These are phyloP conservation scores for Perca schrenkii DNA, from an alignment of 2,113 vertebrate species.

Conservation along the genomic window DNA sequence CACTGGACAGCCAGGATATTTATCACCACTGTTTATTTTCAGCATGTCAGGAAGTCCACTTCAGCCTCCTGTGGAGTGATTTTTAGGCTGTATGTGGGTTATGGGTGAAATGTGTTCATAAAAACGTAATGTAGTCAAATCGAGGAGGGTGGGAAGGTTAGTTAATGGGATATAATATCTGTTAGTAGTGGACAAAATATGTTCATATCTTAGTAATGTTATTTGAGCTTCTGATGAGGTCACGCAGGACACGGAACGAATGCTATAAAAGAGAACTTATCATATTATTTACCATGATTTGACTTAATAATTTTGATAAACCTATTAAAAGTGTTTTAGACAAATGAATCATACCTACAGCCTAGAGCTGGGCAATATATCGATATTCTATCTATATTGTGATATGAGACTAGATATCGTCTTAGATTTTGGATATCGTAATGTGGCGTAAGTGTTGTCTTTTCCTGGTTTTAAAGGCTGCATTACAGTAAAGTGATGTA, in stretches of 20 bases:
- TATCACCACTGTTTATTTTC: constrained; percentile 56
- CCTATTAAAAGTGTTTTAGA: too few species aligned
- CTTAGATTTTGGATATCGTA: too few species aligned
- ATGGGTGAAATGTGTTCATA: not conserved
- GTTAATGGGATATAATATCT: too few species aligned
- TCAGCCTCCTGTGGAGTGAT: not conserved
- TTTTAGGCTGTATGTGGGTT: not conserved
- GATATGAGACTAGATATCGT: too few species aligned
- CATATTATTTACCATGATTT: not conserved
- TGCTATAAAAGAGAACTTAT: not conserved
- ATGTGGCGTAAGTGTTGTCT: too few species aligned
- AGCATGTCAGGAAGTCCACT: constrained; percentile 20
- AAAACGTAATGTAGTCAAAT: not conserved
- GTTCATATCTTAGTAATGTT: not conserved
- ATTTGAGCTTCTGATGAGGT: too few species aligned
- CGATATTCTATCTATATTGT: too few species aligned
- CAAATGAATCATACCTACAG: not conserved
- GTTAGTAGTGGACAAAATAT: too few species aligned
- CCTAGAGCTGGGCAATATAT: not conserved
- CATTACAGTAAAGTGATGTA: too few species aligned
- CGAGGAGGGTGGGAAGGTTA: not conserved
- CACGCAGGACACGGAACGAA: too few species aligned
- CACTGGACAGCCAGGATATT: constrained; percentile 45
- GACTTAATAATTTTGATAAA: not conserved
- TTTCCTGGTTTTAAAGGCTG: too few species aligned